Evolutionary conservation across 2,113 vertebrate species (phyloP).

Genomic region (Tretioscincus oriximinensis): DNA sequence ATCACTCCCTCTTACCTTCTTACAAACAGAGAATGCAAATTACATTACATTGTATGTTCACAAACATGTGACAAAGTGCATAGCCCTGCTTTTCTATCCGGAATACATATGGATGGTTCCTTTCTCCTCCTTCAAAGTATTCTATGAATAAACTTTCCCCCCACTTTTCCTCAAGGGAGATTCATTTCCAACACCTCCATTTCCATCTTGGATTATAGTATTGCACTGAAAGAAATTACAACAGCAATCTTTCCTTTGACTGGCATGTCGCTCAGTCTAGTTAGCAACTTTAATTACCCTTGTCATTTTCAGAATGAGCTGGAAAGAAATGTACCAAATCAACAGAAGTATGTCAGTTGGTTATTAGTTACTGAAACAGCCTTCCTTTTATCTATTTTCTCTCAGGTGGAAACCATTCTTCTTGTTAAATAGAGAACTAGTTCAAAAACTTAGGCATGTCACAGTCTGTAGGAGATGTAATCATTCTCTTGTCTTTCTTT

Average conservation of each 20-base stretch:
- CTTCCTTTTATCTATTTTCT: slow-evolving; percentile 54
- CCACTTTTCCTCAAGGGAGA: slow-evolving; percentile 38
- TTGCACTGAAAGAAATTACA: slow-evolving; percentile 52
- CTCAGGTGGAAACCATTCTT: slow-evolving; percentile 57
- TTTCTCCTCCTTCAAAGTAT: slow-evolving; percentile 24
- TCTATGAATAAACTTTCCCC: slow-evolving; percentile 37
- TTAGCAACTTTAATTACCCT: slow-evolving; percentile 72
- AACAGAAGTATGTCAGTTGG: slow-evolving; percentile 66
- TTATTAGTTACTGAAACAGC: slow-evolving; percentile 61
- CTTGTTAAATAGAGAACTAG: slow-evolving; percentile 49
- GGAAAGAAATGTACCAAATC: slow-evolving; percentile 56
- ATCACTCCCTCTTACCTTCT: not conserved
- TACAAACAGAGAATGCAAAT: not conserved
- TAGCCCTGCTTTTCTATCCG: slow-evolving; percentile 25
- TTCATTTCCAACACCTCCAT: slow-evolving; percentile 56
- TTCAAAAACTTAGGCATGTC: slow-evolving; percentile 59
- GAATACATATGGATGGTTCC: slow-evolving; percentile 26
- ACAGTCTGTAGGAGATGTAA: slow-evolving; percentile 56
- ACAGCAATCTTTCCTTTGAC: slow-evolving; percentile 64
- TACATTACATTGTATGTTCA: slow-evolving; percentile 25
- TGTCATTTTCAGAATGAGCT: slow-evolving; percentile 65
- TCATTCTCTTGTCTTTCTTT: slow-evolving; percentile 51
- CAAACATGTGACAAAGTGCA: slow-evolving; percentile 33
- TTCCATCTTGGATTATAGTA: slow-evolving; percentile 34
- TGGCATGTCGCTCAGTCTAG: slow-evolving; percentile 64